Conservation (phyloP, 2,888 invertebrate species). For the Cetonia aurata region DNA sequence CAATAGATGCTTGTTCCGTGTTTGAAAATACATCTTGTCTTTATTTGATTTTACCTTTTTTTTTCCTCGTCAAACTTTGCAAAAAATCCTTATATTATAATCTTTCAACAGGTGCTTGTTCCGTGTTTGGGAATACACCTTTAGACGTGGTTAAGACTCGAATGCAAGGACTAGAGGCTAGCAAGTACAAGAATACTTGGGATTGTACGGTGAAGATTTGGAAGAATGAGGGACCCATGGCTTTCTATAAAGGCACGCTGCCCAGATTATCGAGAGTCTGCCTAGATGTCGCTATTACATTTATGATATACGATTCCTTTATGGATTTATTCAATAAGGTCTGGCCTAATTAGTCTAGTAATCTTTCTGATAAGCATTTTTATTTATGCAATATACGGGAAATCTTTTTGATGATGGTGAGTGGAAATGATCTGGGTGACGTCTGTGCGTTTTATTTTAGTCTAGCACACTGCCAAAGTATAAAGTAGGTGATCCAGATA, state of each 20-base stretch:
- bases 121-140: conserved; percentile 98
- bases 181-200: conserved; percentile 93
- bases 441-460: no score
- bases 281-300: conserved; percentile 97
- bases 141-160: conserved; percentile 99
- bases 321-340: conserved; percentile 95
- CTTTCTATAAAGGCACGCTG: conserved; percentile 99
- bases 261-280: conserved; percentile 96
- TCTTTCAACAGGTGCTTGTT: conserved; percentile 75
- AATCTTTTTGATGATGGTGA: no score
- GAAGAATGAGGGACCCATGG: conserved; percentile 92
- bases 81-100: no score
- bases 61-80: no score
- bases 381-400: no score
- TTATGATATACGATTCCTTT: conserved; percentile 99
- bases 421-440: no score
- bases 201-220: conserved; percentile 94
- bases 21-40: no score
- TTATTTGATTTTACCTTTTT: no score
- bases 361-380: no score
- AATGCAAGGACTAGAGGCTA: conserved; percentile 98
- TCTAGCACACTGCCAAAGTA: no score
- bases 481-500: no score
- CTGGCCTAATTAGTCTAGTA: conserved; percentile 70
- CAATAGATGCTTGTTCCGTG: no score